phyloP scores from a whole-genome alignment of 2,888 invertebrate genomes.

The Pterostichus niger region DNA sequence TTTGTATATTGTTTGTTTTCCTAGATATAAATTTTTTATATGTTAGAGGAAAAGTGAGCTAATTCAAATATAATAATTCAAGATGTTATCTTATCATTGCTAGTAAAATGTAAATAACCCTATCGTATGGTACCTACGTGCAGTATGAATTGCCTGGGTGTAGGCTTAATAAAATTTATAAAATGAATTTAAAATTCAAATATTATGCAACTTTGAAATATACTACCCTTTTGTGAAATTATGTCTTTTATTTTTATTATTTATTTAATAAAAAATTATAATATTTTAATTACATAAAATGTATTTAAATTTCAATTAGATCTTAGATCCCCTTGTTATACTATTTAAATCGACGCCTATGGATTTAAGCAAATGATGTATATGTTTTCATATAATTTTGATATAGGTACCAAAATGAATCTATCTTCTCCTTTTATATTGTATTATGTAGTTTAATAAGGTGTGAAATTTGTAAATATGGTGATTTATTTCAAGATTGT shows the following conservation, averaged over 20 bases:
- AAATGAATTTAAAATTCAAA: too few species aligned
- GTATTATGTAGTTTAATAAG: slow-evolving; percentile 7
- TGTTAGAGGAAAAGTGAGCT: background rate
- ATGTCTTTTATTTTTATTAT: background rate
- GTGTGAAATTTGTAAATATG: background rate
- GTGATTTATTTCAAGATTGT: background rate
- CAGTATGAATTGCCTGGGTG: background rate
- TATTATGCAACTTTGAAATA: background rate
- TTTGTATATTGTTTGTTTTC: background rate
- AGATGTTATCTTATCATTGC: slow-evolving; percentile 24
- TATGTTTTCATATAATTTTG: slow-evolving; percentile 4
- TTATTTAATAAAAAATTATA: background rate
- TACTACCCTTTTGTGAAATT: background rate
- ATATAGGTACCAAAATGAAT: slow-evolving; percentile 5
- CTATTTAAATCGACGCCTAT: background rate
- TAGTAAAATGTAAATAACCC: slow-evolving; percentile 17
- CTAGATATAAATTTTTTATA: background rate
- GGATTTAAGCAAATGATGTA: slow-evolving; percentile 6
- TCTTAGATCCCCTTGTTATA: background rate
- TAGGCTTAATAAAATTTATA: background rate
- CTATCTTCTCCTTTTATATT: background rate
- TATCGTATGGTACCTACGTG: background rate
- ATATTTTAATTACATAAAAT: background rate
- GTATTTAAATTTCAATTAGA: too few species aligned
- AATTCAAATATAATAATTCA: slow-evolving; percentile 9